A percentile compares a stretch with the other conserved stretches of the same genome.
These are phyloP conservation scores for Neodiprion lecontei DNA, from an alignment of 1,140 invertebrate species.

Conservation along the genomic window DNA sequence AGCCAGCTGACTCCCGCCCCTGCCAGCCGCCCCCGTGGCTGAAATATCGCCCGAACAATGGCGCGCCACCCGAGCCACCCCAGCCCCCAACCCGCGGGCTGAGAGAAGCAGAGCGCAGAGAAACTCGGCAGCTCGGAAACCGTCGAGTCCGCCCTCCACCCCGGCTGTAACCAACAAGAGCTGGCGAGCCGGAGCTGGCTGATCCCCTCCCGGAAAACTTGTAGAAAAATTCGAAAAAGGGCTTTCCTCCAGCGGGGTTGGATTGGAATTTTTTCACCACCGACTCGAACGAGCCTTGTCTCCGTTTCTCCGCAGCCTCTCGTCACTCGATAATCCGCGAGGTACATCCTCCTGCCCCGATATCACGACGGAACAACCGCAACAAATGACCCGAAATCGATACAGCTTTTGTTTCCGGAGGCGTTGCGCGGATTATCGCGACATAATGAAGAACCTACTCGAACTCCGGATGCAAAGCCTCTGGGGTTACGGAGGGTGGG, in stretches of 20 bases:
- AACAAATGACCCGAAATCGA: background rate
- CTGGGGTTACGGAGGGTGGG: background rate
- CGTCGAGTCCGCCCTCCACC: slow-evolving; percentile 33
- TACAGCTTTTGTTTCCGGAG: background rate
- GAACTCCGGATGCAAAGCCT: background rate
- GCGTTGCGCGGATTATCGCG: slow-evolving; percentile 3
- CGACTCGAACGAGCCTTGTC: slow-evolving; percentile 7
- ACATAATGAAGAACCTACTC: slow-evolving; percentile 7
- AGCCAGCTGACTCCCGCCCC: slow-evolving; percentile 58
- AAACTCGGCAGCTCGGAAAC: slow-evolving; percentile 24
- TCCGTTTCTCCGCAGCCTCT: slow-evolving; percentile 1
- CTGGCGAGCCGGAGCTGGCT: too few relatives aligned
- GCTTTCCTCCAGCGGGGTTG: background rate
- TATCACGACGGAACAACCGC: slow-evolving; percentile 3
- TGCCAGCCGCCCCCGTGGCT: slow-evolving; percentile 47
- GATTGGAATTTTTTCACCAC: background rate
- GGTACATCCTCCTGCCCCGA: background rate
- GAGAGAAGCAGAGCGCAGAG: slow-evolving; percentile 11
- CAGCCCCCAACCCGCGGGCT: slow-evolving; percentile 5
- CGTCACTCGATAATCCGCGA: slow-evolving; percentile 8
- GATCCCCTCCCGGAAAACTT: too few relatives aligned
- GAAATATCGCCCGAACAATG: slow-evolving; percentile 62
- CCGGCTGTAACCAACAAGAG: too few relatives aligned
- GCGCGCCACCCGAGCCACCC: slow-evolving; percentile 39
- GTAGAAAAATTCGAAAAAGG: too few relatives aligned